phyloP scores from a whole-genome alignment of 2,888 invertebrate species.

The Ennomos erosarius region DNA sequence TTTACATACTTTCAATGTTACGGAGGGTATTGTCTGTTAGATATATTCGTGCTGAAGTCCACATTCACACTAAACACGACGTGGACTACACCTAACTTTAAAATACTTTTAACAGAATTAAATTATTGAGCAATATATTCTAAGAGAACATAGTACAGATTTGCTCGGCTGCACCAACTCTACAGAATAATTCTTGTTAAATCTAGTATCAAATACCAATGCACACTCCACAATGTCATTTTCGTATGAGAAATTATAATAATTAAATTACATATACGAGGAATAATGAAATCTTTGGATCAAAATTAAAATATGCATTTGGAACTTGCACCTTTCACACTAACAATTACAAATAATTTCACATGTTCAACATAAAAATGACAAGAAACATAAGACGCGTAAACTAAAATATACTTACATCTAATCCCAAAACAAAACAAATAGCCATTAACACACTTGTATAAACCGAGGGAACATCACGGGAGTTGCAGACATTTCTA shows the following conservation, averaged over 20 bases:
- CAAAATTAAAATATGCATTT: slow-evolving; percentile 81
- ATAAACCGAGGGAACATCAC: slow-evolving; percentile 65
- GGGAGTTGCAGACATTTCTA: slow-evolving; percentile 67
- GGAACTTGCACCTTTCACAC: slow-evolving; percentile 80
- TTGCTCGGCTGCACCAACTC: slow-evolving; percentile 84
- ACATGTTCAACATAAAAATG: slow-evolving; percentile 74
- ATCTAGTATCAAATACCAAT: slow-evolving; percentile 80
- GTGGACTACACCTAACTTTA: slow-evolving; percentile 79
- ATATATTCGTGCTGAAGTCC: slow-evolving; percentile 78
- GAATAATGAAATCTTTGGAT: slow-evolving; percentile 82
- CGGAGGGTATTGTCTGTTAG: slow-evolving; percentile 85
- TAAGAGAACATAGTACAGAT: slow-evolving; percentile 83
- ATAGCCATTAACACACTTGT: slow-evolving; percentile 73
- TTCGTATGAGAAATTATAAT: slow-evolving; percentile 62
- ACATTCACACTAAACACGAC: slow-evolving; percentile 70
- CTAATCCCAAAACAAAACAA: slow-evolving; percentile 77
- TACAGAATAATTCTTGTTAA: slow-evolving; percentile 77
- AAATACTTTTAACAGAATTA: slow-evolving; percentile 83
- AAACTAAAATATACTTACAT: slow-evolving; percentile 78
- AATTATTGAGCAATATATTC: slow-evolving; percentile 85
- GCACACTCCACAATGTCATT: slow-evolving; percentile 83
- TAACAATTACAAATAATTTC: slow-evolving; percentile 73
- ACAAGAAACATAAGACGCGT: slow-evolving; percentile 73
- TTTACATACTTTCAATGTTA: slow-evolving; percentile 72
- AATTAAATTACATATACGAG: slow-evolving; percentile 62